phyloP scores from a whole-genome alignment of 2,888 invertebrate species.

The Trachelus iudaicus region DNA sequence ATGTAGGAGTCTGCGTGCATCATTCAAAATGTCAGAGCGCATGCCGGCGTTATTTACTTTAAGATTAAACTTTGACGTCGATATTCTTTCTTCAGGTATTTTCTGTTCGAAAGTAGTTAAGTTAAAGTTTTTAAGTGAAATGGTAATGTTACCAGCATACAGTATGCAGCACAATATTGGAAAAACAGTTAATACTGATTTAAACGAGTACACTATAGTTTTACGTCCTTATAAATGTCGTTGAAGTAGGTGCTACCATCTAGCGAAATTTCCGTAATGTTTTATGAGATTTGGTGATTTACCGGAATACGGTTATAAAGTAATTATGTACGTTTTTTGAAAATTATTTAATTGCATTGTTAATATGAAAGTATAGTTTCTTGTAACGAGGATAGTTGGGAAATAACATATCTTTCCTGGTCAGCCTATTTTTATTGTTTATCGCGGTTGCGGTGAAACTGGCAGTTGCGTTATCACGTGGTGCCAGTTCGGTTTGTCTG shows the following conservation, averaged over 20 bases:
- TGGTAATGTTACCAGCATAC: neutral
- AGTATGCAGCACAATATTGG: neutral
- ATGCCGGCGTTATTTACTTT: neutral
- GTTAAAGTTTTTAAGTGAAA: neutral
- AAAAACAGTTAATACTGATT: neutral
- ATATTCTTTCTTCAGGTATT: neutral
- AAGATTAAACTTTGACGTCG: neutral
- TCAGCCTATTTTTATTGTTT: neutral
- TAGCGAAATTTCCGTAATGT: neutral
- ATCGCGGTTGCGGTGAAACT: neutral
- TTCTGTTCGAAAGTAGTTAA: neutral
- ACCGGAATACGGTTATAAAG: neutral
- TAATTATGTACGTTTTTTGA: neutral
- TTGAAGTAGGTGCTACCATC: neutral
- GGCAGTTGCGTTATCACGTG: slow-evolving; percentile 17
- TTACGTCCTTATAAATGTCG: neutral
- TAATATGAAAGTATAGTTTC: neutral
- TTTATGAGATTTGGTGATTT: neutral
- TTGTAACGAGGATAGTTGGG: neutral
- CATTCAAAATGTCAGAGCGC: neutral
- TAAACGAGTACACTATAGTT: neutral
- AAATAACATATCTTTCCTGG: neutral
- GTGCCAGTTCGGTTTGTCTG: neutral
- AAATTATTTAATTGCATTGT: neutral
- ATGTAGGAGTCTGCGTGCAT: neutral